Evolutionary conservation across 2,797 vertebrate genomes (phyloP).

Genomic region (Meda fulgida): DNA sequence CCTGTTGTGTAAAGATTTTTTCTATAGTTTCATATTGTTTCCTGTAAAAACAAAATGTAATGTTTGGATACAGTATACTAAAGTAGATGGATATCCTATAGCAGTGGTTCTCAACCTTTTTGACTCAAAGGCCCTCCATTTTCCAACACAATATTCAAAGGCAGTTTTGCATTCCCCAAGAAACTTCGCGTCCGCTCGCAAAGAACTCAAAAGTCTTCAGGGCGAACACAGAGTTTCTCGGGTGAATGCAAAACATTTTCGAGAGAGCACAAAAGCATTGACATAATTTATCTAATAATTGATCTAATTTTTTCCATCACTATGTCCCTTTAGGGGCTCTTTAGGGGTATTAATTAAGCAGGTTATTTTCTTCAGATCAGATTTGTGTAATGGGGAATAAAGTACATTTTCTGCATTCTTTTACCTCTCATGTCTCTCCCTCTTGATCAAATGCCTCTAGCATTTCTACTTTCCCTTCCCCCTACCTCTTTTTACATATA

Average conservation of each 20-base stretch:
- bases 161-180: not conserved
- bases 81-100: not conserved
- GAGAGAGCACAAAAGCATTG: not conserved
- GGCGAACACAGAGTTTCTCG: not conserved
- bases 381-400: not conserved
- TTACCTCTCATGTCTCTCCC: slow-evolving; percentile 36
- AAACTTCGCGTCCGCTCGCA: not conserved
- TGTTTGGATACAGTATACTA: not conserved
- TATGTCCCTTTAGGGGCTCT: not conserved
- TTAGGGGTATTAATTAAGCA: not conserved
- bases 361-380: not conserved
- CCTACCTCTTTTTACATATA: slow-evolving; percentile 9
- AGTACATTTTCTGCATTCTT: not conserved
- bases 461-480: slow-evolving; percentile 10
- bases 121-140: not conserved
- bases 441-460: slow-evolving; percentile 57
- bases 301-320: not conserved
- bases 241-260: not conserved
- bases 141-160: not conserved
- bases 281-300: no score
- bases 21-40: no score
- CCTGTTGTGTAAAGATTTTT: no score
- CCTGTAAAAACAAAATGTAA: not conserved
- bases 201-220: not conserved
- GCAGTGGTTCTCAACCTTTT: not conserved